Base-by-base conservation (phyloP, 2,113 vertebrate species). In the Chionomys nivalis region DNA sequence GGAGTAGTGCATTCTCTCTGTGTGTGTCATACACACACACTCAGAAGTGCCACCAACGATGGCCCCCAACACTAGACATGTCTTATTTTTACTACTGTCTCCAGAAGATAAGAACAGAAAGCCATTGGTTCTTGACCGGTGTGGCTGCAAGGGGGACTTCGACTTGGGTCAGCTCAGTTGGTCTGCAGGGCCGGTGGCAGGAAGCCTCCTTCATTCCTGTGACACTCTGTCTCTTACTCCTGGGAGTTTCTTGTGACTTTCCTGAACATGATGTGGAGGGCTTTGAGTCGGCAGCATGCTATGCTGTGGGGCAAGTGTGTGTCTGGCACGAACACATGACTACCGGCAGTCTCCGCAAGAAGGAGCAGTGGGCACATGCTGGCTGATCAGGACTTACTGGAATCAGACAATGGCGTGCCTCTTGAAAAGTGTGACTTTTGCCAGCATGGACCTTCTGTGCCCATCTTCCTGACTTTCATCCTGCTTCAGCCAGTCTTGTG, bases 41-140 rank as follows among this genome's bases (percentile, higher is more conserved):
- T 92, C 94, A 75, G 0, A 0, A 63, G 42, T 33, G 17, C 39
- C 65, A 93, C 77, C 55, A n/a, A 68, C n/a, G 52, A 92, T 94
- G 26, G 6, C 96, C 94, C 96, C 96, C 89, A 93, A 91, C 75
- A 47, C 89, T 88, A 95, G 88, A 95, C 97, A 96, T 96, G 87
- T 90, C 70, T 17, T 96, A 75, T 76, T 91, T 96, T 97, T 95
- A 65, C 49, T 23, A n/a, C 87, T 79, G 42, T 33, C 44, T 61
- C 96, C 95, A 82, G 89, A 88, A 97, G 92, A 97, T 94, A 96
- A 95, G 33, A 90, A 52, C 24, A 9, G 61, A 42, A 78, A 82
- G 9, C 8, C 24, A n/a, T 4, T 47, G 79, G 96, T 88, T 66
- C 95, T 93, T 97, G 89, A 95, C 90, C 86, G 77, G 72, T 79